A percentile compares a stretch with the other conserved stretches of the same genome.
Evolutionary conservation across 2,797 vertebrate species (phyloP).

Genomic region (Ataeniobius toweri): DNA sequence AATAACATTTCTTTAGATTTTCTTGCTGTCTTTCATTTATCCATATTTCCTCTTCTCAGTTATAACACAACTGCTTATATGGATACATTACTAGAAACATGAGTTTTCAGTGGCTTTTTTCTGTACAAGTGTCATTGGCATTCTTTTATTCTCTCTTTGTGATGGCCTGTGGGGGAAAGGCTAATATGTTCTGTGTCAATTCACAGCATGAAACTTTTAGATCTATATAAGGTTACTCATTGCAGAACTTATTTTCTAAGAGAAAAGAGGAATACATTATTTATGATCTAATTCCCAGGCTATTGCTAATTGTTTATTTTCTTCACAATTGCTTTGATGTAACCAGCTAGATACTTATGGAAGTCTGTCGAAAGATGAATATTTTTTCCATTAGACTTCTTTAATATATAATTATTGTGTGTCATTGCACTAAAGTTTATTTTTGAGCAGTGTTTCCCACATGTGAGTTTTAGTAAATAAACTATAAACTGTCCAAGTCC

Average conservation of each 20-base stretch:
- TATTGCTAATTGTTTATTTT: slow-evolving; percentile 87
- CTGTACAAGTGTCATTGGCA: slow-evolving; percentile 79
- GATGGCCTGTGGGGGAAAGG: slow-evolving; percentile 85
- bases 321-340: slow-evolving; percentile 87
- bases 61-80: slow-evolving; percentile 59
- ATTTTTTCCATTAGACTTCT: slow-evolving; percentile 78
- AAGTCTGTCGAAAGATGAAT: slow-evolving; percentile 79
- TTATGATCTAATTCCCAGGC: slow-evolving; percentile 87
- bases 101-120: slow-evolving; percentile 73
- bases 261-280: slow-evolving; percentile 85
- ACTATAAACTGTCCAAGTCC: slow-evolving; percentile 36
- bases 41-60: slow-evolving; percentile 48
- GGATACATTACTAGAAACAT: slow-evolving; percentile 49
- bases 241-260: slow-evolving; percentile 83
- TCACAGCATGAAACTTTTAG: slow-evolving; percentile 85
- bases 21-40: slow-evolving; percentile 53
- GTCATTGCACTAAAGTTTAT: slow-evolving; percentile 74
- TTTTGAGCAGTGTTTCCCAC: slow-evolving; percentile 63
- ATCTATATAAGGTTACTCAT: slow-evolving; percentile 86
- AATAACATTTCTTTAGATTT: slow-evolving; percentile 38
- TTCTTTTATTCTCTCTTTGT: slow-evolving; percentile 79
- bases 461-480: slow-evolving; percentile 57
- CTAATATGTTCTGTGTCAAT: slow-evolving; percentile 86
- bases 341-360: slow-evolving; percentile 79
- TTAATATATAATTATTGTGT: slow-evolving; percentile 79